Base-by-base conservation (phyloP, 1,140 invertebrate species). In the Epicauta chinensis region DNA sequence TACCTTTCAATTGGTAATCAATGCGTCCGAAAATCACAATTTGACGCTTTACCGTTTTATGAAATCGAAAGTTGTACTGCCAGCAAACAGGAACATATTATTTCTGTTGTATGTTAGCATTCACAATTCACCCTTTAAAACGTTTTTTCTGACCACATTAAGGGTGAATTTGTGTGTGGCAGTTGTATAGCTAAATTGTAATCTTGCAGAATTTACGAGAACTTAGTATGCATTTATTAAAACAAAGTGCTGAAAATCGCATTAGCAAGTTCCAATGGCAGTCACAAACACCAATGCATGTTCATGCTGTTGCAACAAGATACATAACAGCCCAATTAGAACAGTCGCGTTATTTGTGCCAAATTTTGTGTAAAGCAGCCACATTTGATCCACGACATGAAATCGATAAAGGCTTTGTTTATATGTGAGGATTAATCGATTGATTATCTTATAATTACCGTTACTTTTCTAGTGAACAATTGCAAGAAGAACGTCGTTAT, bases 51-150 rank as follows among this genome's bases (percentile, higher is more conserved):
- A 51, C 89, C 88, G 0, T 92, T 92, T 68, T 74, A 82, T 36
- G 88, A 91, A 67, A 75, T 83, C n/a, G 88, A 92, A 70, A 86
- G 81, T 16, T 90, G 87, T 61, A 90, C 88, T 3, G 88, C 88
- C 9, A 89, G 86, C 55, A 87, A 88, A 60, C 87, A 91, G 64
- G 88, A 92, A 59, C 87, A 92, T 68, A 80, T 91, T 30, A 86
- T 90, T 2, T 88, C 87, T 1, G 88, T 90, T 64, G 84, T 86
- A 58, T 73, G 74, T 71, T 6, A n/a, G n/a, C n/a, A n/a, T n/a
- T n/a, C n/a, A n/a, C n/a, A n/a, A n/a, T n/a, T n/a, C n/a, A n/a
- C n/a, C n/a, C n/a, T n/a, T n/a, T n/a, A n/a, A n/a, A n/a, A n/a
- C n/a, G n/a, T n/a, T n/a, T n/a, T n/a, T n/a, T n/a, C n/a, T n/a